Percentiles rank a stretch among this genome's conserved stretches.
Conservation (phyloP, 1,140 invertebrate genomes). For the Pseudomyrmex cubaensis region DNA sequence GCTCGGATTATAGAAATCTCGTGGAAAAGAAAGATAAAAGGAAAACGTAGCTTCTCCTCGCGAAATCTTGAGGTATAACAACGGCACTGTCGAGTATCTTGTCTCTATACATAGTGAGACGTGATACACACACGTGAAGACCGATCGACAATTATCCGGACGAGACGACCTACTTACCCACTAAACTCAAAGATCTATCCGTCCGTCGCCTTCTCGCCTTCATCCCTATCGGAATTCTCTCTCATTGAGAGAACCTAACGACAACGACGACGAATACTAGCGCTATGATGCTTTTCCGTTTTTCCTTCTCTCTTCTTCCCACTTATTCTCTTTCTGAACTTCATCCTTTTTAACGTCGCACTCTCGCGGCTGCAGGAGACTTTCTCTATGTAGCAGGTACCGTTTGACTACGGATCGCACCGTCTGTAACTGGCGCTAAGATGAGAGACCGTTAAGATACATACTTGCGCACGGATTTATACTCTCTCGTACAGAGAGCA, state of each 20-base stretch:
- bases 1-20: neutral
- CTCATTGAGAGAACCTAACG: constrained; percentile 43
- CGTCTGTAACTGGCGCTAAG: neutral
- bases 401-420: constrained; percentile 71
- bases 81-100: neutral
- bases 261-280: neutral
- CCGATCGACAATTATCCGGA: constrained; percentile 79
- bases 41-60: neutral
- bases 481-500: neutral
- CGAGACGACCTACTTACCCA: constrained; percentile 83
- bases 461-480: neutral
- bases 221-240: constrained; percentile 61
- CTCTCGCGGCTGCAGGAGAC: constrained; percentile 63
- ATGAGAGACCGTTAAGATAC: neutral
- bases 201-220: constrained; percentile 40
- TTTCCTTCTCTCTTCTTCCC: constrained; percentile 40
- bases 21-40: constrained; percentile 2
- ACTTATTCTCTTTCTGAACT: neutral
- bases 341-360: constrained; percentile 42
- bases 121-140: constrained; percentile 18
- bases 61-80: neutral
- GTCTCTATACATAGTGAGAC: neutral
- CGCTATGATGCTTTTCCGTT: constrained; percentile 51
- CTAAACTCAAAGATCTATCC: constrained; percentile 78
- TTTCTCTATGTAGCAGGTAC: constrained; percentile 84